Base-by-base conservation (phyloP, 2,888 invertebrate species). In the Suillia variegata region DNA sequence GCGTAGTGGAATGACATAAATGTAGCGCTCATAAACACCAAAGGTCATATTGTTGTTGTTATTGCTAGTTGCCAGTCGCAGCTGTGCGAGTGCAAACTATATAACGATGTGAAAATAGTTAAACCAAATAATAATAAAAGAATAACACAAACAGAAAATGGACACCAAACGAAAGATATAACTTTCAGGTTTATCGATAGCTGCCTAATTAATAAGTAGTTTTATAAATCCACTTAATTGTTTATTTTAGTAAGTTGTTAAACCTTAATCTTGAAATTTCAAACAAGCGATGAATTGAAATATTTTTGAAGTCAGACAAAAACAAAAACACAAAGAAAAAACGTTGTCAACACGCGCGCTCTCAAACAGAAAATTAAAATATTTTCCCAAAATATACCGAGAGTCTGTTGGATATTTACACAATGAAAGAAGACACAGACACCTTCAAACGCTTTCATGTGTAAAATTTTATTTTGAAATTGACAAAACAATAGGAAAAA, bases 281-380 rank as follows among this genome's bases (percentile, higher is more conserved):
- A 58, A 53, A 61, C 59, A 55, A 54, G 60, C 63, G 63, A 5
- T 38, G 13, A 71, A 70, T 69, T 73, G 71, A 26, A 70, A 71
- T 73, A 72, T 70, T 69, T 70, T 70, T 17, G 33, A 17, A 13
- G 45, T 8, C 49, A 38, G 49, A 56, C 33, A 13, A 12, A 48
- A 2, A 47, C 18, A 18, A 38, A 54, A n/a, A 42, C 21, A 38
- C 8, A 21, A n/a, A n/a, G n/a, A n/a, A n/a, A n/a, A n/a, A n/a
- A n/a, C n/a, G n/a, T n/a, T n/a, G n/a, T n/a, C 10, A 10, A 61
- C 52, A 57, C 33, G 18, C 4, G 4, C 42, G 4, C 42, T 42
- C n/a, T 13, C 42, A 42, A 15, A 42, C 18, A 5, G 47, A 52
- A 21, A 6, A 21, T 47, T 12, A n/a, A 21, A 47, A 21, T n/a